Conservation (phyloP, 2,113 vertebrate genomes). For the Lamprologus ornatipinnis region DNA sequence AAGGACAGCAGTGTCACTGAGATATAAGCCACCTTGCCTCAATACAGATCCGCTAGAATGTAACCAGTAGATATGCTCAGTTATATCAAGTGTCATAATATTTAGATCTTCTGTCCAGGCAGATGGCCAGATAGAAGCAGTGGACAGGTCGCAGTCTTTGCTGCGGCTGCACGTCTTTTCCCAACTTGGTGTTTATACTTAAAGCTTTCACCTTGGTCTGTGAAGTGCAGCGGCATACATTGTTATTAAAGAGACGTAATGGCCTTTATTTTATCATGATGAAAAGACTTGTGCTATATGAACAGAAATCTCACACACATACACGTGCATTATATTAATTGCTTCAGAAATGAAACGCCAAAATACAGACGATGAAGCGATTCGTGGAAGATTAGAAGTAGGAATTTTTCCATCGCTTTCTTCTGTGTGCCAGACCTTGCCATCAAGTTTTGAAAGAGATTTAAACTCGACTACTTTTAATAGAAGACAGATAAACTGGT, state of each 20-base stretch:
- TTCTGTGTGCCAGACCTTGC: not conserved
- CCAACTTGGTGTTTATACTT: conserved; percentile 52
- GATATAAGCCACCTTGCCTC: conserved; percentile 55
- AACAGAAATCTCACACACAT: not conserved
- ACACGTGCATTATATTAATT: not conserved
- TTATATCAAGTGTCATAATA: conserved; percentile 73
- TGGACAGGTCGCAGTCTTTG: conserved; percentile 12
- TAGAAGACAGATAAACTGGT: conserved; percentile 26
- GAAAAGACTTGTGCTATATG: not conserved
- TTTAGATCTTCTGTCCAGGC: conserved; percentile 63
- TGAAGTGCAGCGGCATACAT: not conserved
- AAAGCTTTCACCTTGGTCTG: conserved; percentile 1
- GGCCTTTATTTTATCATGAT: not conserved
- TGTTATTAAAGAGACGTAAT: not conserved
- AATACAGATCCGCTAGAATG: conserved; percentile 50
- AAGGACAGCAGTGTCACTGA: conserved; percentile 39
- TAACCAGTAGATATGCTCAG: conserved; percentile 60
- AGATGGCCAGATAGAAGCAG: conserved; percentile 51
- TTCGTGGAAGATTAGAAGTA: not conserved
- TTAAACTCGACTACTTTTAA: conserved; percentile 25
- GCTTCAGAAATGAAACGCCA: not conserved
- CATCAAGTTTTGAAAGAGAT: conserved; percentile 32
- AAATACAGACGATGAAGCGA: not conserved
- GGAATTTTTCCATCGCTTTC: conserved; percentile 8
- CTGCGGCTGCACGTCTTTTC: conserved; percentile 7